Percentiles rank a stretch among this genome's conserved stretches.
Conservation (phyloP, 1,140 invertebrate genomes). For the Paraescarpia echinospica region DNA sequence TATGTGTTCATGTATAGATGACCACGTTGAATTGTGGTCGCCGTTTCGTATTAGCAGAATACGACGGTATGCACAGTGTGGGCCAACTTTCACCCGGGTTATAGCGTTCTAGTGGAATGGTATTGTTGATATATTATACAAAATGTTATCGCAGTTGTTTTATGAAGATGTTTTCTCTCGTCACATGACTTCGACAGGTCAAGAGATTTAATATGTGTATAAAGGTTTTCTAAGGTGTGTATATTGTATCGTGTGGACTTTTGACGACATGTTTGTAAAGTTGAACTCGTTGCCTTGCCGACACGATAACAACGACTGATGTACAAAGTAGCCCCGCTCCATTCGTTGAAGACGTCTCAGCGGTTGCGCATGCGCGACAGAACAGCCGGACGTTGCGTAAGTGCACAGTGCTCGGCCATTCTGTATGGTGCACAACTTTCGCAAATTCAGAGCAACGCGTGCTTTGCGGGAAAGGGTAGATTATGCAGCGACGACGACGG, state of each 20-base stretch:
- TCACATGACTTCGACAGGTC: background rate
- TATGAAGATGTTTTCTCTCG: background rate
- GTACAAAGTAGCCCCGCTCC: background rate
- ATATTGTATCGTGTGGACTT: background rate
- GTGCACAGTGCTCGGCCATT: background rate
- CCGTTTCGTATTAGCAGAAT: background rate
- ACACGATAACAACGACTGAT: background rate
- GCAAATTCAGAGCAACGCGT: background rate
- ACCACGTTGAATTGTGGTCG: background rate
- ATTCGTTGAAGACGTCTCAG: background rate
- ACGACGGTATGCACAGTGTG: background rate
- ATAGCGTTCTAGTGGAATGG: background rate
- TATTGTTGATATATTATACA: background rate
- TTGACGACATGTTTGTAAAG: background rate
- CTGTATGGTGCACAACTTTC: background rate
- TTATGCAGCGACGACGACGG: background rate
- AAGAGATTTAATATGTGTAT: constrained; percentile 6
- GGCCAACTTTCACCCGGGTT: background rate
- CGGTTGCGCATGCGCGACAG: background rate
- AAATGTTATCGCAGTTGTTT: constrained; percentile 6
- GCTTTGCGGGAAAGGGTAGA: background rate
- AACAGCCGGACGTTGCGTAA: background rate
- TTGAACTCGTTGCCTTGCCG: background rate
- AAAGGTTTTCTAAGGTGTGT: constrained; percentile 5
- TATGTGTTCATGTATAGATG: background rate